Conservation (phyloP, 2,888 invertebrate genomes). For the Ctena decussata region DNA sequence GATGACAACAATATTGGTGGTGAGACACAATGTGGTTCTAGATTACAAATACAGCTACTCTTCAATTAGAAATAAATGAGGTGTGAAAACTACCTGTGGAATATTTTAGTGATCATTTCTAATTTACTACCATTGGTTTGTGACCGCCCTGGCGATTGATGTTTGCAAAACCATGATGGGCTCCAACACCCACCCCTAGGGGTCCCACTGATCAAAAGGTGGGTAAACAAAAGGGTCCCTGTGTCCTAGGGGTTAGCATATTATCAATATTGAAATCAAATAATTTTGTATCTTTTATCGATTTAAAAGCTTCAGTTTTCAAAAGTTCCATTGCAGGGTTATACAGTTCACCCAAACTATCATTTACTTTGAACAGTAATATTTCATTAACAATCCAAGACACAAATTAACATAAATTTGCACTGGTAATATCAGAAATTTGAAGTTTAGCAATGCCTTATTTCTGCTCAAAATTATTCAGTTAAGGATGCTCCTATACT, state of each 20-base stretch:
- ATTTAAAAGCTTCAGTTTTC: neutral
- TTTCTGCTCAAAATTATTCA: too few relatives aligned
- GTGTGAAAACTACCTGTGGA: constrained; percentile 23
- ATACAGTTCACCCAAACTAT: too few relatives aligned
- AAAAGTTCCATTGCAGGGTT: neutral
- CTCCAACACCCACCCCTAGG: neutral
- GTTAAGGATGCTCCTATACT: too few relatives aligned
- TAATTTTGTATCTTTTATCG: neutral
- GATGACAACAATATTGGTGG: constrained; percentile 38
- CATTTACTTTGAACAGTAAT: too few relatives aligned
- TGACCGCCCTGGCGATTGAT: neutral
- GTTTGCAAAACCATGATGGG: neutral
- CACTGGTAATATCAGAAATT: too few relatives aligned
- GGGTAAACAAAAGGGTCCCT: neutral
- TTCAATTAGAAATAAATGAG: constrained; percentile 14
- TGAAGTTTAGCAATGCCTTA: too few relatives aligned
- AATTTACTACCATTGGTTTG: neutral
- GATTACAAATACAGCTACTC: constrained; percentile 23
- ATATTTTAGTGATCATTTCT: constrained; percentile 1
- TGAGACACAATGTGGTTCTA: constrained; percentile 18
- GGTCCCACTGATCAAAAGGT: constrained; percentile 9
- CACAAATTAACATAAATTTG: too few relatives aligned
- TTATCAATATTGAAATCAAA: constrained; percentile 1
- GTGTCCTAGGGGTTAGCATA: constrained; percentile 3
- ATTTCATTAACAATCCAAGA: too few relatives aligned